Evolutionary conservation across 2,888 invertebrate genomes (phyloP).

Genomic region (Platycnemis pennipes): DNA sequence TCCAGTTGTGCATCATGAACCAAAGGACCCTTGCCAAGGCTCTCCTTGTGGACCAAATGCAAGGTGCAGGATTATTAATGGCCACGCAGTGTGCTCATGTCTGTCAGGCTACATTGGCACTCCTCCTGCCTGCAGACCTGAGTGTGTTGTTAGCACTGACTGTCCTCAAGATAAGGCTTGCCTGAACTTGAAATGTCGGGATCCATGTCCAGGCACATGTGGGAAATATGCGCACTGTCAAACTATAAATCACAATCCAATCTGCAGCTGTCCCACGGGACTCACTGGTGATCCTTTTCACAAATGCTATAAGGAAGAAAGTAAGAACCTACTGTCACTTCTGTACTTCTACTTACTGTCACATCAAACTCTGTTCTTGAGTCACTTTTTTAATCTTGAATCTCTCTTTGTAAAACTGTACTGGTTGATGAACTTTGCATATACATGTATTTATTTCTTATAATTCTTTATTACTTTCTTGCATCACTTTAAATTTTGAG

Average conservation of each 20-base stretch:
- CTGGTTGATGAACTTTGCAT: conserved; percentile 21
- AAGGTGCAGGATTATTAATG: conserved; percentile 86
- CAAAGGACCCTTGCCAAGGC: conserved; percentile 86
- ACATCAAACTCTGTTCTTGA: not conserved
- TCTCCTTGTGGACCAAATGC: conserved; percentile 91
- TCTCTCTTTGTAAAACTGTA: conserved; percentile 20
- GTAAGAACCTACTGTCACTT: conserved; percentile 80
- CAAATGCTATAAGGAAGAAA: conserved; percentile 79
- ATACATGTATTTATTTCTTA: conserved; percentile 32
- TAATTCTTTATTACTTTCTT: conserved; percentile 58
- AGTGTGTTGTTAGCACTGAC: conserved; percentile 89
- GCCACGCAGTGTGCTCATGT: conserved; percentile 89
- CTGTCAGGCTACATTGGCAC: conserved; percentile 86
- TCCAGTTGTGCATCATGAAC: conserved; percentile 56
- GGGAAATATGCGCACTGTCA: conserved; percentile 89
- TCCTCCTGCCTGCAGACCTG: conserved; percentile 88
- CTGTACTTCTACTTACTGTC: conserved; percentile 36
- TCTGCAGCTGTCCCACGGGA: conserved; percentile 78
- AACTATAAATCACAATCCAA: conserved; percentile 89
- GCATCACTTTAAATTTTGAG: not conserved
- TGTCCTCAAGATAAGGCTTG: conserved; percentile 89
- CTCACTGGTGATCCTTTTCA: conserved; percentile 76
- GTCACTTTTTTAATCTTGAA: conserved; percentile 57
- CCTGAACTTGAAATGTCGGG: conserved; percentile 88
- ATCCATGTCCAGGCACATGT: conserved; percentile 89